These are phyloP conservation scores for Frankliniella intonsa DNA, from an alignment of 2,888 invertebrate genomes.

Conservation along the genomic window DNA sequence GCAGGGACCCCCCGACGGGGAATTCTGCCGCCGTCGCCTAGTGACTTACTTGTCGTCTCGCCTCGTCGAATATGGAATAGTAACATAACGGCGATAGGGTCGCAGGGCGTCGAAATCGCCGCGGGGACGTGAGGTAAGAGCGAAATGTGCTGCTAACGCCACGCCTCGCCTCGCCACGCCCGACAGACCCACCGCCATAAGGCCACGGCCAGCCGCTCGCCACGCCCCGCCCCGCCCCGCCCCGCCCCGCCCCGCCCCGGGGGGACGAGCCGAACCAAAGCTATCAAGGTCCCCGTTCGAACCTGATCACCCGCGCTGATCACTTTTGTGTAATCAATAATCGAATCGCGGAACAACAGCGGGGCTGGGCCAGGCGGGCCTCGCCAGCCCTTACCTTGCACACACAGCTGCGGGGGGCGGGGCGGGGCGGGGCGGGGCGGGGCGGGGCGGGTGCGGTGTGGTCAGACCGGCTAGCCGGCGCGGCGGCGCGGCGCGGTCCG, in stretches of 20 bases:
- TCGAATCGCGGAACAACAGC: background rate
- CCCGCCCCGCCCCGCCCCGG: background rate
- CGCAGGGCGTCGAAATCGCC: no score
- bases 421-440: background rate
- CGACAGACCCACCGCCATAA: background rate
- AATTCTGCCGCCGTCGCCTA: no score
- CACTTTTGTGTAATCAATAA: conserved; percentile 6
- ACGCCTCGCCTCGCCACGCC: background rate
- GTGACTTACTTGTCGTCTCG: no score
- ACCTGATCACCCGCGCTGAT: background rate
- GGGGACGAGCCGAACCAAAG: background rate
- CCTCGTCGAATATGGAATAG: no score
- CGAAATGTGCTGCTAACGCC: background rate
- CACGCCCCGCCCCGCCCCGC: background rate
- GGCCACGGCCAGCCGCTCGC: background rate
- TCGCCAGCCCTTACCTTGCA: background rate
- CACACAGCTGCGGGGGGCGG: background rate
- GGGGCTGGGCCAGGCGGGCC: background rate
- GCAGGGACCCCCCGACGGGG: no score
- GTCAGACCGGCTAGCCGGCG: background rate
- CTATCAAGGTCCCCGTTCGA: background rate
- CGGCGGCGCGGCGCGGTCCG: background rate
- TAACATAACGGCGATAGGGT: no score
- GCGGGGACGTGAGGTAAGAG: no score
- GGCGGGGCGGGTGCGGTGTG: background rate